These are phyloP conservation scores for Pangasius macronema DNA, from an alignment of 2,797 vertebrate genomes.

Conservation along the genomic window DNA sequence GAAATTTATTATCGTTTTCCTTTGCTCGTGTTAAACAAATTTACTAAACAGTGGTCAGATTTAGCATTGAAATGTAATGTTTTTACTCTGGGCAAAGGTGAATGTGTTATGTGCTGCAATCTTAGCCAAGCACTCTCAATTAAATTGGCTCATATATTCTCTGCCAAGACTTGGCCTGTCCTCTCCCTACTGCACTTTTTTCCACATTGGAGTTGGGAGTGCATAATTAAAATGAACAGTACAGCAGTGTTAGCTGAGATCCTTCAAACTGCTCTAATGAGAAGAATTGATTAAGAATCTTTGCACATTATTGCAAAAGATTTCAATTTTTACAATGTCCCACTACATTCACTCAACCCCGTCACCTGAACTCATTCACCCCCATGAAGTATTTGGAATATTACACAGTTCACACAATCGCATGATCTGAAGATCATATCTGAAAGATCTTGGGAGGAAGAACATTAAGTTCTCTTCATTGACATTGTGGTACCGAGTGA, in stretches of 20 bases:
- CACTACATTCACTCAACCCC: neutral
- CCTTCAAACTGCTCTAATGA: neutral
- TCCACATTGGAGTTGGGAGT: neutral
- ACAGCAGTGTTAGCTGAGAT: neutral
- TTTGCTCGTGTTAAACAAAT: neutral
- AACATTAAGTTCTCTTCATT: neutral
- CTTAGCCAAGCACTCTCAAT: neutral
- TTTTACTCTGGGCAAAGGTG: neutral
- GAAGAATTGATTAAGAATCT: neutral
- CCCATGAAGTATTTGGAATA: neutral
- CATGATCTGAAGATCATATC: neutral
- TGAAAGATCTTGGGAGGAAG: neutral
- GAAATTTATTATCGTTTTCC: neutral
- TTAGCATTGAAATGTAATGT: neutral
- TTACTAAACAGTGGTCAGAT: neutral
- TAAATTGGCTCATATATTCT: neutral
- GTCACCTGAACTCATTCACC: neutral
- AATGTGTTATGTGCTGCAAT: conserved; percentile 7
- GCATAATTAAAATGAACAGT: neutral
- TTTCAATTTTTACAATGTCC: neutral
- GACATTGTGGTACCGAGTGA: neutral
- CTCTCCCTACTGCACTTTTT: neutral
- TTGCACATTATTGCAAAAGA: neutral
- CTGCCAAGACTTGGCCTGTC: neutral
- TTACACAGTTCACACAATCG: neutral